Evolutionary conservation across 2,113 vertebrate genomes (phyloP).

Genomic region (Phycodurus eques): DNA sequence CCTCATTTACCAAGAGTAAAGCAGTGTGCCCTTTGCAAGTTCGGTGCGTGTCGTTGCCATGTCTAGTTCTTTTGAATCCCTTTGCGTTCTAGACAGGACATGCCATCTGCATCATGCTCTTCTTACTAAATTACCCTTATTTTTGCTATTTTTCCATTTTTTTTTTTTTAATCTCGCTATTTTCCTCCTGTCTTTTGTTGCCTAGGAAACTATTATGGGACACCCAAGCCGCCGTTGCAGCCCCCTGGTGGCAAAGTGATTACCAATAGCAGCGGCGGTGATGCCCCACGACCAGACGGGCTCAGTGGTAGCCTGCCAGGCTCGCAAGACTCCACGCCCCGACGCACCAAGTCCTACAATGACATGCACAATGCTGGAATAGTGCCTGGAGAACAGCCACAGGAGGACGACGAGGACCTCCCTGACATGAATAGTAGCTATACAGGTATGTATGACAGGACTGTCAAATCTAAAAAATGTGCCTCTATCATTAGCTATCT

Average conservation of each 20-base stretch:
- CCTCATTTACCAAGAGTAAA: too few relatives aligned
- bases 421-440: slow-evolving; percentile 99
- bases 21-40: too few relatives aligned
- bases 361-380: slow-evolving; percentile 99
- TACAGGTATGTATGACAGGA: slow-evolving; percentile 81
- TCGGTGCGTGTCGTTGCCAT: too few relatives aligned
- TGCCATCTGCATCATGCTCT: too few relatives aligned
- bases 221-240: slow-evolving; percentile 96
- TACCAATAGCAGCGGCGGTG: slow-evolving; percentile 74
- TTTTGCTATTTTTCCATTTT: too few relatives aligned
- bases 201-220: slow-evolving; percentile 99
- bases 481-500: not conserved
- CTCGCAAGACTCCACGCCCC: slow-evolving; percentile 90
- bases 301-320: slow-evolving; percentile 79
- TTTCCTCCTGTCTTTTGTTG: slow-evolving; percentile 47
- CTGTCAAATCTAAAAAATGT: not conserved
- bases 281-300: slow-evolving; percentile 85
- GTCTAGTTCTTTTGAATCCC: too few relatives aligned
- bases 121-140: too few relatives aligned
- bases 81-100: too few relatives aligned
- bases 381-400: slow-evolving; percentile 86
- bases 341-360: slow-evolving; percentile 97
- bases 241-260: slow-evolving; percentile 95
- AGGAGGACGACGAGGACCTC: slow-evolving; percentile 90
- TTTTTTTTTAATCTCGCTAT: too few relatives aligned